A percentile compares a stretch with the other conserved stretches of the same genome.
These are phyloP conservation scores for Sebastes itinus DNA, from an alignment of 2,797 vertebrate species.

Conservation along the genomic window DNA sequence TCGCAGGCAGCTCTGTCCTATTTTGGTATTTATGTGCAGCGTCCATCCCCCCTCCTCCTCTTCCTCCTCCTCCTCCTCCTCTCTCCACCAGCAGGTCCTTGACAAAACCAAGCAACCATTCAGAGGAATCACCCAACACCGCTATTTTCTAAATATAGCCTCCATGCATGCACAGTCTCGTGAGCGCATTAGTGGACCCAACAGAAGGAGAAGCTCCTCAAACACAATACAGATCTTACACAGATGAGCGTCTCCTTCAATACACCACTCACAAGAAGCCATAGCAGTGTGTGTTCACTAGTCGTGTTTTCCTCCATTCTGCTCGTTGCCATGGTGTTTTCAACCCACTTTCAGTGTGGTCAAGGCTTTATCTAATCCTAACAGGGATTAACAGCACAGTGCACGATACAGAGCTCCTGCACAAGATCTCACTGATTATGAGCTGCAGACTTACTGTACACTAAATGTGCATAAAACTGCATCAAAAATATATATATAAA, in stretches of 20 bases:
- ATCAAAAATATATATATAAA: too few species aligned
- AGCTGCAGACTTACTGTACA: too few species aligned
- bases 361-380: slow-evolving; percentile 74
- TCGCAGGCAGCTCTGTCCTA: slow-evolving; percentile 78
- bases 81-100: slow-evolving; percentile 50
- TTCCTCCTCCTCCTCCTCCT: slow-evolving; percentile 30
- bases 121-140: slow-evolving; percentile 50
- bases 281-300: slow-evolving; percentile 11
- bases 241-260: slow-evolving; percentile 33
- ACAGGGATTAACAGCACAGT: slow-evolving; percentile 67
- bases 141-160: slow-evolving; percentile 55
- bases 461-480: background rate
- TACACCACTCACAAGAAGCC: background rate
- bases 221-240: slow-evolving; percentile 43
- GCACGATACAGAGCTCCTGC: slow-evolving; percentile 15
- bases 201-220: background rate
- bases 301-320: slow-evolving; percentile 44
- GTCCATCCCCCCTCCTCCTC: slow-evolving; percentile 51
- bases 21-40: slow-evolving; percentile 83
- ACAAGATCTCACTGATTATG: background rate
- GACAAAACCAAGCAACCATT: slow-evolving; percentile 49
- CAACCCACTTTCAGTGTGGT: slow-evolving; percentile 40
- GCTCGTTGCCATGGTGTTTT: slow-evolving; percentile 74
- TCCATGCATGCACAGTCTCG: slow-evolving; percentile 11
- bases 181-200: slow-evolving; percentile 13